Base-by-base conservation (phyloP, 2,113 vertebrate genomes). In the Ursus arctos region DNA sequence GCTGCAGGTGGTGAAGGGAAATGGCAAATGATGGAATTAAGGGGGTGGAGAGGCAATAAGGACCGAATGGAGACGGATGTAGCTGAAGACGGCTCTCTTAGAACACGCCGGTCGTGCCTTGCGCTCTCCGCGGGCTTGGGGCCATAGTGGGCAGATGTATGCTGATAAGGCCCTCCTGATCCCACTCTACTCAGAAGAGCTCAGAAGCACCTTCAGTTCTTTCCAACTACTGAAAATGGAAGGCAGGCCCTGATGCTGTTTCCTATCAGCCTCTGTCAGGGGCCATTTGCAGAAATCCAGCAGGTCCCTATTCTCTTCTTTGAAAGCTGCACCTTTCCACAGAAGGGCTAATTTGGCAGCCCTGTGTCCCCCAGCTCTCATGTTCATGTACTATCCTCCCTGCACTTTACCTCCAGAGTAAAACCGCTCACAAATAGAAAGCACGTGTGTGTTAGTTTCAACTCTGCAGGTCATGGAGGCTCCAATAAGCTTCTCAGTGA, bases 71-170 rank as follows among this genome's bases (percentile, higher is more conserved):
- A 86, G 21, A 8, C 0, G 2, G 11, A 33, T 4, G 2, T 24
- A 15, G 31, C 51, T 1, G n/a, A 49, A 57, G 36, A 22, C 2
- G 15, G 65, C 12, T 15, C n/a, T 55, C 53, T 8, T 21, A 65
- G 47, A 36, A 24, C 28, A 18, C 0, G 1, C 40, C 18, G 61
- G 72, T 5, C 15, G 4, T 7, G 43, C 22, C 18, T 7, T 13
- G 47, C 3, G 24, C 18, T 40, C 26, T 53, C 11, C 33, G 31
- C 8, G 4, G 13, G n/a, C 63, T 6, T 5, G 1, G 18, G 65
- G 49, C 80, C 8, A 0, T 5, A 15, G 59, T 1, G 61, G 6
- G 22, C 65, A 13, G 21, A 6, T 1, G 15, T 9, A 11, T 1
- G 15, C 22, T 36, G 26, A 7, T 18, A 6, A 79, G 57, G 57